Base-by-base conservation (phyloP, 2,797 vertebrate genomes). In the Sebastes nivosus region DNA sequence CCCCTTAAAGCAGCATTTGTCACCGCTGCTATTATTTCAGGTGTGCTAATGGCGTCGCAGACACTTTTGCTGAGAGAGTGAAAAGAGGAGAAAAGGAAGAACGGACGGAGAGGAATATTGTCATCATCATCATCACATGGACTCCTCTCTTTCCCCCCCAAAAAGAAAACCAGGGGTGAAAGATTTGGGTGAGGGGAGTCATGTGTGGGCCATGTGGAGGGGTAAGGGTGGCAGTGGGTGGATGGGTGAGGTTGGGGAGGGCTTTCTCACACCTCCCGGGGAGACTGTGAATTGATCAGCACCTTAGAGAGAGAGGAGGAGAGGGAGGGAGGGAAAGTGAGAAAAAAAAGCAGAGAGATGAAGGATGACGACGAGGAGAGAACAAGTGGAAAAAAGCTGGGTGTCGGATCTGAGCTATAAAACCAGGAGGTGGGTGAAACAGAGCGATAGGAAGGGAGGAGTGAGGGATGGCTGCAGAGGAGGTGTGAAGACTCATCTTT, bases 211-310 rank as follows among this genome's bases (percentile, higher is more conserved):
- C 80, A 82, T 57, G 69, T 79, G 83, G 57, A 74, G 71, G 79
- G 71, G 79, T 68, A 32, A 58, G 65, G 72, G 71, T 74, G 83
- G 79, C 67, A 68, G 80, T 30, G 75, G 81, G 74, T 68, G 73
- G 59, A 72, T 89, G 81, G 83, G 75, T 72, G 87, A 81, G 79
- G 81, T 66, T 8, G 66, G 24, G 36, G 57, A 24, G 79, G 78
- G 72, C 68, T 78, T 90, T 90, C 89, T 96, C 92, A 93, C 95
- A 96, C 95, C 92, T 96, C 87, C 90, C 81, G 85, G 86, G 88
- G 91, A 96, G 94, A 88, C 95, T 95, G 95, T 95, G 95, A 96
- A 96, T 96, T 96, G 95, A 96, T 95, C 95, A 95, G 95, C 95
- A 95, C 95, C 95, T 95, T 77, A 84, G 84, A 89, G 79, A 81